phyloP scores from a whole-genome alignment of 30 jellyfish, hydroid and myxozoan genomes.

The Mastigias papua region DNA sequence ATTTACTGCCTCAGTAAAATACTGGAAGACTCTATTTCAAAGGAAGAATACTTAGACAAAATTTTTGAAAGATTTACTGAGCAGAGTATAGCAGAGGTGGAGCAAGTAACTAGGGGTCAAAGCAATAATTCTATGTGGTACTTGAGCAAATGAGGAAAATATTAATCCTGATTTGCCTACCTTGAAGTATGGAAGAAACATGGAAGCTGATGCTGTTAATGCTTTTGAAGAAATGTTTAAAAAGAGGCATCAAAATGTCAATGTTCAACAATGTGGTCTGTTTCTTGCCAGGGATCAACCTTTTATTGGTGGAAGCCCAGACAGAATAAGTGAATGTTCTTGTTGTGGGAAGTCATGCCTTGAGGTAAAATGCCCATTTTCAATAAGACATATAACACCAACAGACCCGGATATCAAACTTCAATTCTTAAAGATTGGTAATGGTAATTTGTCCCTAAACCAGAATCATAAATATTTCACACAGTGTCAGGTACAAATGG shows the following conservation, averaged over 20 bases:
- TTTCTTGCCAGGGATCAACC: slow-evolving; percentile 16
- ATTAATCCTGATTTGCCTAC: slow-evolving; percentile 71
- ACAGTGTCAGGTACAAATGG: slow-evolving; percentile 77
- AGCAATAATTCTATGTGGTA: slow-evolving; percentile 33
- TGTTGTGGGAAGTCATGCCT: slow-evolving; percentile 49
- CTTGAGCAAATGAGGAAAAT: not conserved
- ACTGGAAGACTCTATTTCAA: not conserved
- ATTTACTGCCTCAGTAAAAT: not conserved
- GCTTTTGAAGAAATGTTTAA: not conserved
- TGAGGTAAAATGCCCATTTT: slow-evolving; percentile 45
- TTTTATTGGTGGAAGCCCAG: slow-evolving; percentile 55
- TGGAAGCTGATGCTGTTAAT: slow-evolving; percentile 51
- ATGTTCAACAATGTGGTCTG: slow-evolving; percentile 31
- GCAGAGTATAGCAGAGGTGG: slow-evolving; percentile 1
- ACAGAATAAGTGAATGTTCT: slow-evolving; percentile 12
- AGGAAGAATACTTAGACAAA: not conserved
- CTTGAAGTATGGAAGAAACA: slow-evolving; percentile 68
- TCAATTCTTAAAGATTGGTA: not conserved
- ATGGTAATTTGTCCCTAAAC: not conserved
- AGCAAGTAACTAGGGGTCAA: slow-evolving; percentile 54
- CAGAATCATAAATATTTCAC: slow-evolving; percentile 51
- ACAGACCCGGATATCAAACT: slow-evolving; percentile 18
- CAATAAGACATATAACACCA: slow-evolving; percentile 23
- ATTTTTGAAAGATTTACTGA: not conserved
- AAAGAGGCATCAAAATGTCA: slow-evolving; percentile 29